Base-by-base conservation (phyloP, 2,888 invertebrate genomes). In the Synergus gifuensis region DNA sequence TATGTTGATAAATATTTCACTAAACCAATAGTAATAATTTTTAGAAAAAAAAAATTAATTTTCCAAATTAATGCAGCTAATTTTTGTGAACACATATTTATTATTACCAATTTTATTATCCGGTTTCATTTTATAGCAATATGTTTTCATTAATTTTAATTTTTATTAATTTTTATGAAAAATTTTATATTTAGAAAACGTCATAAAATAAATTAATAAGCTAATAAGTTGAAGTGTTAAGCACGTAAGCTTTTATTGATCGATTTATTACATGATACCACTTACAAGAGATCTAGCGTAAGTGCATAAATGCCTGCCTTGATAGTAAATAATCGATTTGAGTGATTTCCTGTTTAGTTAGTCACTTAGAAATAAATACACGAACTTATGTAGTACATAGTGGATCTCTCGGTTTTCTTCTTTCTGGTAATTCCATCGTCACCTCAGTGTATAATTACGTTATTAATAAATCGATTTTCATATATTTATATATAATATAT, bases 181-280 rank as follows among this genome's bases (percentile, higher is more conserved):
- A 2, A 28, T 28, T 28, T 22, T 22, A 22, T 22, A 22, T 22
- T 22, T 22, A 22, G 22, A 22, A 22, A 22, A 22, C 22, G 22
- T 22, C 22, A 22, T 22, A 28, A 28, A 28, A 28, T 28, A 28
- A 28, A 3, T 28, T 36, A 36, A 36, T 36, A 7, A 36, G 5
- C 36, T 36, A 36, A 36, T 36, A 36, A 36, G 36, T 78, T 18
- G 79, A 83, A 82, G 79, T 81, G 80, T 88, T 86, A 90, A 89
- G 89, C 89, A 88, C 84, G 85, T 89, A 91, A 91, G 91, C 92
- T 92, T 92, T 92, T 92, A 92, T 92, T 92, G 88, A 91, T 90
- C 89, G 89, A 88, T 91, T 92, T 91, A 91, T 92, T 91, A 92
- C 91, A 92, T 89, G 88, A 90, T 90, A 90, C 90, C 91, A 91